Evolutionary conservation across 1,140 invertebrate genomes (phyloP), one percentile per base, ranked within the genome.

Genomic region (Nilaparvata lugens): DNA sequence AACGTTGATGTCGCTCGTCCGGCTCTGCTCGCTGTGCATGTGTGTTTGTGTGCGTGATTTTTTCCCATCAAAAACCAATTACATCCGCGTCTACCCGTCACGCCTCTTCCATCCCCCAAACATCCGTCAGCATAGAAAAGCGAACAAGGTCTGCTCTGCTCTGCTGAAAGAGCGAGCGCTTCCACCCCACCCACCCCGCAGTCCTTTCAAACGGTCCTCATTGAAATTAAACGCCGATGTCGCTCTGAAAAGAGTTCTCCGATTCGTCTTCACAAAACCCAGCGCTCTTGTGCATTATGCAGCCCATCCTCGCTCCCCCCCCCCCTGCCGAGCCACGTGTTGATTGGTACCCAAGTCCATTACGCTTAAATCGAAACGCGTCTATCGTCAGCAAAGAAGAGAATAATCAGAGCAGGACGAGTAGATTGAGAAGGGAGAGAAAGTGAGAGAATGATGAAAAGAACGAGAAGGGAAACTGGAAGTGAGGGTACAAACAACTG

Each of bases 211-310:
- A 48, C 21, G 45, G 16, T 48, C 21, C 21, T 48, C 45, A 48
- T 48, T 48, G 45, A 48, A 48, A 48, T 48, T 48, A 48, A 48
- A 48, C 45, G 45, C 45, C 45, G 45, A 48, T 48, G 45, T 48
- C 45, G 45, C 21, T 48, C 16, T 48, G 45, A 48, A 48, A 48
- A 48, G 45, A 48, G 45, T 48, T 48, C 45, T 48, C 45, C 45
- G 14, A 48, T 48, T 48, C 45, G 45, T 48, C 45, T 48, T 48
- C 45, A 48, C 45, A 48, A 48, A 48, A 48, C 16, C 45, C 45
- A 48, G 45, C 45, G 45, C 31, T 35, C 31, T 48, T 48, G 45
- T 48, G 45, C 45, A 19, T 48, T 48, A 48, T 48, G 16, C 45
- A 48, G 45, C 45, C 45, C 21, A 23, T 19, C 45, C 45, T 11